Evolutionary conservation across 2,888 invertebrate species (phyloP), one percentile per base, ranked within the genome.

Genomic region (Mesorhabditis spiculigera): DNA sequence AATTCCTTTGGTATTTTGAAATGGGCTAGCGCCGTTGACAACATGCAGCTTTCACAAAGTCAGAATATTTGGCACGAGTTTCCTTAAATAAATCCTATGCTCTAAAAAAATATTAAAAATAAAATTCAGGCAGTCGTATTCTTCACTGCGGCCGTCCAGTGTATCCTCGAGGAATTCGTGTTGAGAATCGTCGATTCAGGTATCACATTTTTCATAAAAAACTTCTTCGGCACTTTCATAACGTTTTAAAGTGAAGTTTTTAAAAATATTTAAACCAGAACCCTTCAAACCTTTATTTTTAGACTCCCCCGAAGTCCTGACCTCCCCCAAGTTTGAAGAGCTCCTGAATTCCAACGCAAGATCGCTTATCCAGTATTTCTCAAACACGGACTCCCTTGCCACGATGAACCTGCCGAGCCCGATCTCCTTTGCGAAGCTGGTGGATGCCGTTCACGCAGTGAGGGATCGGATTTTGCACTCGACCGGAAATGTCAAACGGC

Each of bases 61-160:
- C n/a, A n/a, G n/a, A n/a, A n/a, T n/a, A n/a, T n/a, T n/a, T n/a
- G n/a, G n/a, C n/a, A n/a, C n/a, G n/a, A n/a, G n/a, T n/a, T n/a
- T n/a, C n/a, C n/a, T n/a, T n/a, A n/a, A n/a, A n/a, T n/a, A n/a
- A n/a, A n/a, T n/a, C n/a, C n/a, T n/a, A n/a, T n/a, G n/a, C n/a
- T n/a, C n/a, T n/a, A n/a, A n/a, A n/a, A n/a, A n/a, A n/a, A n/a
- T n/a, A n/a, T n/a, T n/a, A n/a, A n/a, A n/a, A n/a, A n/a, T n/a
- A n/a, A n/a, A n/a, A n/a, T n/a, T n/a, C 91, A 93, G 86, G 93
- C 93, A 13, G 93, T 94, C 0, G 92, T 94, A 70, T 94, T 93
- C 87, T 88, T 94, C 5, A 92, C 93, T 74, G 93, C 94, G 4
- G 93, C 93, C 6, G 90, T 94, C 86, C 94, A 94, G 86, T 93